A percentile compares a stretch with the other conserved stretches of the same genome.
Conservation (phyloP, 2,113 vertebrate species). For the Poeciliopsis retropinna region DNA sequence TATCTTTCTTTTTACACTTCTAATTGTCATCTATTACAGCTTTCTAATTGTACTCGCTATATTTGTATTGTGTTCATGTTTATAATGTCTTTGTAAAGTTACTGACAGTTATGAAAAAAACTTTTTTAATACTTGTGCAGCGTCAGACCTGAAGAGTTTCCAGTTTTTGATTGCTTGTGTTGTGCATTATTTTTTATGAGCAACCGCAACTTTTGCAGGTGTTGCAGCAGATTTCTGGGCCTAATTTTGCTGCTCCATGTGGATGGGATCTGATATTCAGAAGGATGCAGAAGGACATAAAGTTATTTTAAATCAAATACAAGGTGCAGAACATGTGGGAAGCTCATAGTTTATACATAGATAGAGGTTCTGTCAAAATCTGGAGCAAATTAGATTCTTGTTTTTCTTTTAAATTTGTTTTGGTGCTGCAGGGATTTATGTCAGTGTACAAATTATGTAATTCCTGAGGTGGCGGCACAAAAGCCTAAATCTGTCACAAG, state of each 20-base stretch:
- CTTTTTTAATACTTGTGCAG: not conserved
- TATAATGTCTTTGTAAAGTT: not conserved
- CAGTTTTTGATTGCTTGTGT: not conserved
- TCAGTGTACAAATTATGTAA: slow-evolving; percentile 64
- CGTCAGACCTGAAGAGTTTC: not conserved
- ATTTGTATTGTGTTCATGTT: not conserved
- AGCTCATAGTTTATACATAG: too few relatives aligned
- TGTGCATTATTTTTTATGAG: slow-evolving; percentile 31
- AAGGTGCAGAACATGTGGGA: too few relatives aligned
- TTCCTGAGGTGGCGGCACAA: slow-evolving; percentile 61
- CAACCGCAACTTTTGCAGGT: slow-evolving; percentile 39
- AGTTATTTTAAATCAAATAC: too few relatives aligned
- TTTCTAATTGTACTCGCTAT: not conserved
- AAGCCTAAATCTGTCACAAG: slow-evolving; percentile 67
- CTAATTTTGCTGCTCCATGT: slow-evolving; percentile 70
- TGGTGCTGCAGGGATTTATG: slow-evolving; percentile 54
- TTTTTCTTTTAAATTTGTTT: slow-evolving; percentile 70
- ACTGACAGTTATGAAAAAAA: not conserved
- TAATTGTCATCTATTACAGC: not conserved
- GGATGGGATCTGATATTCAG: slow-evolving; percentile 58
- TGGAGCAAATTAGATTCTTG: slow-evolving; percentile 62
- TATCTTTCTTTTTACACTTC: not conserved
- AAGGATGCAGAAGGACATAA: slow-evolving; percentile 15
- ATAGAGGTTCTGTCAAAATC: slow-evolving; percentile 32
- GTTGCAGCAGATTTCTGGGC: slow-evolving; percentile 53